Base-by-base conservation (phyloP, 2,888 invertebrate species). In the Saturnia japonica region DNA sequence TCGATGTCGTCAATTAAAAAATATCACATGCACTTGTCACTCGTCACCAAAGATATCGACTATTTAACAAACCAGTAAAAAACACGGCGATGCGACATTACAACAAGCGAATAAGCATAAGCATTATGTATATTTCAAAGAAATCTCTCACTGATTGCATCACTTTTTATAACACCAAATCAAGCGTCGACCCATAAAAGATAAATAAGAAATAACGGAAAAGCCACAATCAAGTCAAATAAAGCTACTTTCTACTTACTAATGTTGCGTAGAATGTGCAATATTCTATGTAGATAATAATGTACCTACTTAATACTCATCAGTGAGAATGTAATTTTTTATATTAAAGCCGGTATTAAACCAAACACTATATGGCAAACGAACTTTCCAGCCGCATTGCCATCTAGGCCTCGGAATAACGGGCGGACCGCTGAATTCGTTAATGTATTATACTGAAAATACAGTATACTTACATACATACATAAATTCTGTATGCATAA, bases 351-450 rank as follows among this genome's bases (percentile, higher is more conserved):
- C n/a, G 79, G 82, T 79, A 82, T 82, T 81, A 85, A 84, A 82
- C 83, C 84, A 83, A 84, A 85, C 85, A 85, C 80, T 82, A 80
- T 78, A 81, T 78, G 80, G 43, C 25, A 45, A 51, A 40, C 60
- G 68, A 66, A 82, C 82, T 90, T 89, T 89, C 86, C 89, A 87
- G 80, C 85, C 82, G 85, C 85, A 80, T 87, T 86, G 79, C 84
- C 86, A 89, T 88, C 85, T 88, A 88, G 88, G 88, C 83, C 85
- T 85, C 77, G 72, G 77, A 77, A 80, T 90, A 86, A 88, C 87
- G 87, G 87, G 72, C 77, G 77, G 76, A 75, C 75, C 74, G 74
- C 77, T 78, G 81, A 81, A 86, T 84, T 83, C 76, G 77, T 80
- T 84, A 82, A 85, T 64, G 25, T 34, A 40, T 40, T 34, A 60